phyloP scores from a whole-genome alignment of 2,113 vertebrate species.

The Lagopus muta region DNA sequence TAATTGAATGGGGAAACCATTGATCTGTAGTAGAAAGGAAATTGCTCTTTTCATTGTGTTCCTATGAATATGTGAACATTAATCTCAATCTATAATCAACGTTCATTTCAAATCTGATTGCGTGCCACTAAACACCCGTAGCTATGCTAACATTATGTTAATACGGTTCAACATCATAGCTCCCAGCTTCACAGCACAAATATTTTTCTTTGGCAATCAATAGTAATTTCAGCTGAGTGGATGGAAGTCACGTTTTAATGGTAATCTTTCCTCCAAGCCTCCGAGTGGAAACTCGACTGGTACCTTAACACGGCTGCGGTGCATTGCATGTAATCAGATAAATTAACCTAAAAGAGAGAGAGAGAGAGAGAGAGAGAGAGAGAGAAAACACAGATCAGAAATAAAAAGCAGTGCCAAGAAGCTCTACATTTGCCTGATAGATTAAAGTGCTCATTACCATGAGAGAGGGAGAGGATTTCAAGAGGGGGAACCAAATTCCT shows the following conservation, averaged over 20 bases:
- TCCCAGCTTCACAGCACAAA: slow-evolving; percentile 87
- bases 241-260: slow-evolving; percentile 87
- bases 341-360: slow-evolving; percentile 82
- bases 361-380: slow-evolving; percentile 36
- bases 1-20: slow-evolving; percentile 99
- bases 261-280: slow-evolving; percentile 84
- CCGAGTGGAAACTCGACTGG: slow-evolving; percentile 82
- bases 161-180: slow-evolving; percentile 87
- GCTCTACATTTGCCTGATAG: slow-evolving; percentile 73
- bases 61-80: slow-evolving; percentile 92
- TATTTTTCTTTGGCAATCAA: slow-evolving; percentile 90
- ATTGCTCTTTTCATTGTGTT: slow-evolving; percentile 97
- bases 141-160: slow-evolving; percentile 88
- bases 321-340: slow-evolving; percentile 81
- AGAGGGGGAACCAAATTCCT: slow-evolving; percentile 47
- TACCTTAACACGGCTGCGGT: slow-evolving; percentile 79
- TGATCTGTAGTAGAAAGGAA: slow-evolving; percentile 98
- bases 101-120: slow-evolving; percentile 90
- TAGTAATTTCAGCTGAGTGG: slow-evolving; percentile 89
- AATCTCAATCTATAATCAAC: slow-evolving; percentile 93
- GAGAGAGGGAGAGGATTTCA: slow-evolving; percentile 46
- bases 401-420: slow-evolving; percentile 64
- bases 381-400: slow-evolving; percentile 58
- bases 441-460: slow-evolving; percentile 70
- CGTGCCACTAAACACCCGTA: slow-evolving; percentile 84